Percentiles rank a stretch among this genome's conserved stretches.
phyloP scores from a whole-genome alignment of 2,888 invertebrate genomes.

The Macrosiphum euphorbiae region DNA sequence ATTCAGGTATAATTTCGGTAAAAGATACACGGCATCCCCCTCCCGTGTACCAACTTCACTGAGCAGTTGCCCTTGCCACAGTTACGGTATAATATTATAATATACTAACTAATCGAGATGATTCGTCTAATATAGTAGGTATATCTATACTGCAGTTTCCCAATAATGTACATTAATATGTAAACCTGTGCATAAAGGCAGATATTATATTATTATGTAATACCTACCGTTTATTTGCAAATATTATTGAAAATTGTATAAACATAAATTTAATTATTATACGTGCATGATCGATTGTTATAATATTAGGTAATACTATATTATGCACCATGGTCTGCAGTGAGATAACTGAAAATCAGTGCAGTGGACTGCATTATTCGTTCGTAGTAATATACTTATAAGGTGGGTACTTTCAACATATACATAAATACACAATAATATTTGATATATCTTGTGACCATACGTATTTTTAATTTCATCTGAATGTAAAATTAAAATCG shows the following conservation, averaged over 20 bases:
- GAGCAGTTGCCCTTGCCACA: background rate
- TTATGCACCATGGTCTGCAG: background rate
- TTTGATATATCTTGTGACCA: background rate
- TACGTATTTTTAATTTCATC: background rate
- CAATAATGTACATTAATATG: background rate
- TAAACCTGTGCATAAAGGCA: too few species aligned
- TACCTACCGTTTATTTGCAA: background rate
- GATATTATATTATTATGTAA: background rate
- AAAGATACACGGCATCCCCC: background rate
- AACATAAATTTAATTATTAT: background rate
- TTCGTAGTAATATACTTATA: background rate
- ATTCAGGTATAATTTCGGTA: background rate
- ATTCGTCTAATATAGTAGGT: background rate
- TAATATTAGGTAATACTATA: background rate
- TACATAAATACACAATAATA: background rate
- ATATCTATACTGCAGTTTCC: background rate
- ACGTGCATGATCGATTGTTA: background rate
- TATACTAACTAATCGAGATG: background rate
- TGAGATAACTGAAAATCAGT: background rate
- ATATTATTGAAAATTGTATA: background rate
- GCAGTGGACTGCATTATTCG: background rate
- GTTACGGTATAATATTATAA: background rate
- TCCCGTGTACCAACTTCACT: background rate
- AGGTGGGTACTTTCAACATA: background rate
- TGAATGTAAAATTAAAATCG: background rate